Base-by-base conservation (phyloP, 2,113 vertebrate species). In the Dissostichus mawsoni region DNA sequence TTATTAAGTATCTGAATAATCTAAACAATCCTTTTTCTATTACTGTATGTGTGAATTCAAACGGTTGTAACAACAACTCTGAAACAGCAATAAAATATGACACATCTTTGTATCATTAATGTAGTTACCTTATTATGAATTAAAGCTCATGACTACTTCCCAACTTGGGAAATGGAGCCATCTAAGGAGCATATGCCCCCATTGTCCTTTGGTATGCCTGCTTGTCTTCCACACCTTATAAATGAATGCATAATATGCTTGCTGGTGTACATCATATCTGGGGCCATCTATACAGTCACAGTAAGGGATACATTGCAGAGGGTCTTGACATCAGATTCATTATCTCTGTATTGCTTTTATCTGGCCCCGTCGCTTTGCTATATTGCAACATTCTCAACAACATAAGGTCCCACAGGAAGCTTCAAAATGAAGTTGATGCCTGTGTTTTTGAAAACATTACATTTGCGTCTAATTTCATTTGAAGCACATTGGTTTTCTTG, bases 191-290 rank as follows among this genome's bases (percentile, higher is more conserved):
- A 41, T 41, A 8, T 41, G 8, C 36, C 36, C 1, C 36, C 36
- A 41, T 41, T 45, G 12, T 29, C 23, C 53, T 47, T 65, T 67
- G 79, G 58, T 41, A 7, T 41, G 36, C 71, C 71, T 64, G 63
- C 65, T 59, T 64, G 76, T 41, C 36, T 41, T 41, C 36, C 36
- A 41, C 36, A 41, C 7, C 36, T 8, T 41, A 41, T 41, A 41
- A 7, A 41, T 41, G 13, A 64, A 51, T 80, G 44, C 45, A 67
- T 56, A 62, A 29, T 29, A 18, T 41, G 18, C 17, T 17, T 76
- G 2, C 17, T 56, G 20, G 61, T 47, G 14, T 55, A 72, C 12
- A 76, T 57, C 17, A 58, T 72, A 66, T 78, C 23, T 56, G 25
- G 17, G n/a, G 51, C 23, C 17, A 29, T 58, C 4, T 16, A 14